Conservation (phyloP, 92 coral and sea anemone genomes). For the Nematostella vectensis region DNA sequence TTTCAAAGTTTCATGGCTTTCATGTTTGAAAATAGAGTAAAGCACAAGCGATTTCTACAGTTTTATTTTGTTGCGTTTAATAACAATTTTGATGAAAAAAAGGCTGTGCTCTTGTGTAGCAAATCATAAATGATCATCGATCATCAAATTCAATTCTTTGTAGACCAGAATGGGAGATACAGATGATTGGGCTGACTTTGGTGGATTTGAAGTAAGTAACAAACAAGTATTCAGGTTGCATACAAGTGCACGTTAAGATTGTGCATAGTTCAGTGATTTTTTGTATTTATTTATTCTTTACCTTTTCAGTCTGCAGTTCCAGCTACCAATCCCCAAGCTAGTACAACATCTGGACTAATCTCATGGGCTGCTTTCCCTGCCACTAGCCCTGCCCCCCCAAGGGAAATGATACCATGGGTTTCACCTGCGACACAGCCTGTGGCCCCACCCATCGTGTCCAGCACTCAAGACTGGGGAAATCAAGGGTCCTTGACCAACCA, state of each 20-base stretch:
- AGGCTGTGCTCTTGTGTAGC: too few relatives aligned
- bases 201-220: constrained; percentile 82
- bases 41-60: not conserved
- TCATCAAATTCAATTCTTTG: too few relatives aligned
- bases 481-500: too few relatives aligned
- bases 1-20: too few relatives aligned
- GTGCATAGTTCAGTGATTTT: too few relatives aligned
- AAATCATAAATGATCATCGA: too few relatives aligned
- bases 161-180: too few relatives aligned
- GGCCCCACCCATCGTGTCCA: not conserved
- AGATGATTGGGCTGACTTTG: constrained; percentile 97
- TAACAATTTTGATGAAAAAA: not conserved
- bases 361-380: constrained; percentile 76
- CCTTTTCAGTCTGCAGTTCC: constrained; percentile 75
- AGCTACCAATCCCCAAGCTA: constrained; percentile 36
- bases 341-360: constrained; percentile 40
- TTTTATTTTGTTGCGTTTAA: not conserved
- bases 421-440: not conserved
- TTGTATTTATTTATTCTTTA: too few relatives aligned
- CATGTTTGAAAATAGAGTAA: not conserved
- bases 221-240: too few relatives aligned
- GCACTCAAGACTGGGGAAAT: not conserved
- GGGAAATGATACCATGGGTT: too few relatives aligned
- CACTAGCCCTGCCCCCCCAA: not conserved
- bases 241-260: too few relatives aligned